These are phyloP conservation scores for Phoebastria nigripes DNA, from an alignment of 2,797 vertebrate species.

Conservation along the genomic window DNA sequence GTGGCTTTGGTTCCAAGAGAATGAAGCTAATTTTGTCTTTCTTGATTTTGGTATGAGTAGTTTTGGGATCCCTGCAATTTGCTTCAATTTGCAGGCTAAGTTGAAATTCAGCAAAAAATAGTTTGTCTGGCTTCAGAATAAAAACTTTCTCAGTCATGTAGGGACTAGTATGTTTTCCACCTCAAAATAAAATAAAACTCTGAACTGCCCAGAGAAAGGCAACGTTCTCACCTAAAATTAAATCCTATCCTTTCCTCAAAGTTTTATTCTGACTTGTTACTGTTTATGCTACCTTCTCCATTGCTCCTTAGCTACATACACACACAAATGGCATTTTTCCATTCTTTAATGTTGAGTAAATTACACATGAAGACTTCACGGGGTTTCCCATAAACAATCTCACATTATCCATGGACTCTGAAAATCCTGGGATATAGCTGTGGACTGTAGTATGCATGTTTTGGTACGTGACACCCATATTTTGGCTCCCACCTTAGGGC, in stretches of 20 bases:
- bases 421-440: background rate
- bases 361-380: background rate
- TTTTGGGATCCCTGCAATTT: slow-evolving; percentile 13
- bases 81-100: slow-evolving; percentile 2
- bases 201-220: background rate
- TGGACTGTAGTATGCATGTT: background rate
- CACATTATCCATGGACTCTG: background rate
- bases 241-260: background rate
- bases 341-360: background rate
- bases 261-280: background rate
- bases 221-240: background rate
- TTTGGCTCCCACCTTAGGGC: background rate
- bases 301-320: background rate
- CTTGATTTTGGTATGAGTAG: background rate
- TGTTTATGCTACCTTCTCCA: background rate
- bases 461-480: fast-evolving
- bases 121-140: background rate
- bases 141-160: background rate
- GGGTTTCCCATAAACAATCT: background rate
- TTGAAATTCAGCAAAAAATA: background rate
- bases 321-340: background rate
- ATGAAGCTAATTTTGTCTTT: background rate
- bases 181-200: background rate
- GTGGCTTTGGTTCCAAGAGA: background rate
- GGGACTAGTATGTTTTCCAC: background rate